phyloP scores from a whole-genome alignment of 2,113 vertebrate genomes.

The Phylloscopus trochilus region DNA sequence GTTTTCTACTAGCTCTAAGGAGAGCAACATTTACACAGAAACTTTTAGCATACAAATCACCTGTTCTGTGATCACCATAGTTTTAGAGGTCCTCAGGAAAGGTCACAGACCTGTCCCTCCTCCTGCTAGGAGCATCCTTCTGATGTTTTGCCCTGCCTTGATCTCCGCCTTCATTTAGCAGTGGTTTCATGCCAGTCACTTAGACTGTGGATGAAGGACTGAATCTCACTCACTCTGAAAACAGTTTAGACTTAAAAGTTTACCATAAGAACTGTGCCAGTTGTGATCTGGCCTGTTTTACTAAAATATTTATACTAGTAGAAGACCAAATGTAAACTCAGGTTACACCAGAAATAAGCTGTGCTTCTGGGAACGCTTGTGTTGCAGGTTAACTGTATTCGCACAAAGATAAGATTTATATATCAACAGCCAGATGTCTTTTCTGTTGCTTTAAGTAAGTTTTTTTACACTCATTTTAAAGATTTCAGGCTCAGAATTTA shows the following conservation, averaged over 20 bases:
- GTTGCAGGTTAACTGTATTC: neutral
- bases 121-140: neutral
- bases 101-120: neutral
- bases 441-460: neutral
- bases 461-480: neutral
- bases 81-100: neutral
- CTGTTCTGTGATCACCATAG: neutral
- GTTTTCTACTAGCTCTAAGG: neutral
- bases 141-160: neutral
- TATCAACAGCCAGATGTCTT: neutral
- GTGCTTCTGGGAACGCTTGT: neutral
- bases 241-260: conserved; percentile 7
- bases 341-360: conserved; percentile 26
- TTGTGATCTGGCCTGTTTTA: conserved; percentile 7
- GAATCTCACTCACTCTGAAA: neutral
- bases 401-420: neutral
- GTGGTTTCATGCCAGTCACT: neutral
- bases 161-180: neutral
- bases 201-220: neutral
- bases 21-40: neutral
- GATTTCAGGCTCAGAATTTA: neutral
- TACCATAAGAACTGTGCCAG: neutral
- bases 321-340: conserved; percentile 40
- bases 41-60: neutral
- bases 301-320: conserved; percentile 46